Evolutionary conservation across 2,888 invertebrate species (phyloP), one percentile per base, ranked within the genome.

Genomic region (Tenthredo scrophulariae): DNA sequence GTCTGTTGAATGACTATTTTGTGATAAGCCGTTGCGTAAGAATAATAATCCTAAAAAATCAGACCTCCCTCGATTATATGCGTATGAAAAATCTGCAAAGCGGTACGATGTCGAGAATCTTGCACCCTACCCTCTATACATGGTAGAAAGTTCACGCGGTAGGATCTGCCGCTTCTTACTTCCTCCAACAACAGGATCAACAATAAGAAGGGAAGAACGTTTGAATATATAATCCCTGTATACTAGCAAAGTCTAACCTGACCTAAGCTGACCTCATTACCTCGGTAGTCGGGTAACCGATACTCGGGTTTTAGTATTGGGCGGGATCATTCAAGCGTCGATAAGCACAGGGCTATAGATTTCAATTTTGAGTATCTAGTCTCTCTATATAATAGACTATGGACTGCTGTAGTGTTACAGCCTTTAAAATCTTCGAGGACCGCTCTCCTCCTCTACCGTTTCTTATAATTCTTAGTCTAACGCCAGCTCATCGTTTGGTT

Each of bases 251-350:
- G 58, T 37, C 46, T 29, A 43, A 79, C 37, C 84, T 50, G 46
- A 84, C 50, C 80, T 82, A 43, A 75, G 65, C 84, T 54, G 79
- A 80, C 67, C 86, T 87, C 87, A 86, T 85, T 84, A 86, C 85
- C 84, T 84, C 85, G 85, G 86, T 88, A 86, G 87, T 84, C 83
- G 87, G 87, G 90, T 89, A 89, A 90, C 86, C 88, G 90, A 90
- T 90, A 90, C 89, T 87, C 86, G 84, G 87, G 86, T 85, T 85
- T 85, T 87, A 80, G 85, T 87, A 88, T 89, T 90, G 86, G 89
- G 77, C 50, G 86, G 75, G 87, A 86, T 87, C 87, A 86, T 85
- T 85, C 86, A 87, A 86, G 86, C 88, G 88, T 85, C 86, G 86
- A 85, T 88, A 88, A 89, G 88, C 87, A 85, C 86, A 85, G 85